A percentile compares a stretch with the other conserved stretches of the same genome.
phyloP scores from a whole-genome alignment of 2,113 vertebrate species.

The Natator depressus region DNA sequence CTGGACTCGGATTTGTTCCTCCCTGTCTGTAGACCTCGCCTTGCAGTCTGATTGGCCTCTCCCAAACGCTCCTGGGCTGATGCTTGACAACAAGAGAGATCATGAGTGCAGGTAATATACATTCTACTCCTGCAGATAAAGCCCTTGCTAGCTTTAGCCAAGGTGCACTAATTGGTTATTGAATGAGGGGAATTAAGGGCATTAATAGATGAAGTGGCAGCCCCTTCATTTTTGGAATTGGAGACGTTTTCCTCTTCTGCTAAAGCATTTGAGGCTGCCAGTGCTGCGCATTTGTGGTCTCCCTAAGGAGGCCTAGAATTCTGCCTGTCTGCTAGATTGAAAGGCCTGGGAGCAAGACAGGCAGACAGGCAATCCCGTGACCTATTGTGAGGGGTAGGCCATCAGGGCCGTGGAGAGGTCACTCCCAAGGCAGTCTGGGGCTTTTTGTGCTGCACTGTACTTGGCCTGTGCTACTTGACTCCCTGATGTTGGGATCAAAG shows the following conservation, averaged over 20 bases:
- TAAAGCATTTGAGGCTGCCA: constrained; percentile 6
- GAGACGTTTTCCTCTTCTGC: background rate
- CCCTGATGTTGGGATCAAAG: background rate
- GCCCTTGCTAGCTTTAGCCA: constrained; percentile 13
- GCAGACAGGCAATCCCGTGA: background rate
- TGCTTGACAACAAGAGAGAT: constrained; percentile 65
- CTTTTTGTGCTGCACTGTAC: background rate
- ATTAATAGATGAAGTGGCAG: constrained; percentile 54
- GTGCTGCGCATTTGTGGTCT: background rate
- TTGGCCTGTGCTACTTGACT: background rate
- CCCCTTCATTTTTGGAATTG: constrained; percentile 2
- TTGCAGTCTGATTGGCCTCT: background rate
- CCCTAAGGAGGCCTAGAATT: background rate
- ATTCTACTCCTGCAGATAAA: constrained; percentile 29
- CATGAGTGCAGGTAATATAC: background rate
- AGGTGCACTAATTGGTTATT: constrained; percentile 70
- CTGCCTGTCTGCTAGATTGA: background rate
- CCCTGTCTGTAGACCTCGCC: background rate
- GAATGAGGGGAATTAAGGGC: constrained; percentile 59
- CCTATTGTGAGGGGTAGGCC: background rate
- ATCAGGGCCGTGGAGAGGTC: background rate
- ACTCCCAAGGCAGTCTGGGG: background rate
- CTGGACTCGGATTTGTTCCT: background rate
- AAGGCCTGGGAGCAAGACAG: background rate
- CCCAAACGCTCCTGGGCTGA: constrained; percentile 32